Evolutionary conservation across 2,113 vertebrate genomes (phyloP), one percentile per base, ranked within the genome.

Genomic region (Delphinapterus leucas): DNA sequence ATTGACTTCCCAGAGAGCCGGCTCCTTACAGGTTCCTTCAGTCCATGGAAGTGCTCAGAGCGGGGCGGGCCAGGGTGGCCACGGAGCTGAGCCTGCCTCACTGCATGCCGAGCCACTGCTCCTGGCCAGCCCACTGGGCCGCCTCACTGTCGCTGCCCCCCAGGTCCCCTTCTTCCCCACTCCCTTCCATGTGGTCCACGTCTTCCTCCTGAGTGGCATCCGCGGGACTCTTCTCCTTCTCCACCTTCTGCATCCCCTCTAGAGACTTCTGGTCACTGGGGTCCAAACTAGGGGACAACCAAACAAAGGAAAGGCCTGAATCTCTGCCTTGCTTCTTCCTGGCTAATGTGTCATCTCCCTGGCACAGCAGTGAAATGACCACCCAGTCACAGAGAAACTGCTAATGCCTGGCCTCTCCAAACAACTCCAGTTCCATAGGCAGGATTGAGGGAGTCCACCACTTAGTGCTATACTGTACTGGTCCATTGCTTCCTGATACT

Each of bases 21-120:
- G 96, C 68, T 26, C 86, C 95, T 36, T 36, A 55, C 13, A 6
- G 44, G 55, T 33, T 71, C 83, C 49, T 93, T 55, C 80, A 14
- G 95, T 93, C 90, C 95, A 77, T 47, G 8, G 90, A 77, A 44
- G 77, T 20, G 44, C 96, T 79, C 36, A 31, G 70, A 38, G 76
- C 93, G 77, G 70, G 44, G 92, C 70, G 23, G 68, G 88, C 88
- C 53, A 55, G 73, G 23, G 70, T 17, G 71, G 93, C 94, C 94
- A 36, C 1, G 33, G 70, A 33, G 94, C 65, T 36, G 60, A 33
- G 3, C 53, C 80, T 25, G 36, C 81, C 14, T 99, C 97, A 99
- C 98, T 99, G 99, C 99, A 99, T 99, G 44, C 99, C 99, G 44
- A 99, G 99, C 99, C 99, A 99, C 98, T 99, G 99, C 60, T 99